A percentile compares a stretch with the other conserved stretches of the same genome.
Evolutionary conservation across 2,888 invertebrate species (phyloP).

Genomic region (Junonia oenone): DNA sequence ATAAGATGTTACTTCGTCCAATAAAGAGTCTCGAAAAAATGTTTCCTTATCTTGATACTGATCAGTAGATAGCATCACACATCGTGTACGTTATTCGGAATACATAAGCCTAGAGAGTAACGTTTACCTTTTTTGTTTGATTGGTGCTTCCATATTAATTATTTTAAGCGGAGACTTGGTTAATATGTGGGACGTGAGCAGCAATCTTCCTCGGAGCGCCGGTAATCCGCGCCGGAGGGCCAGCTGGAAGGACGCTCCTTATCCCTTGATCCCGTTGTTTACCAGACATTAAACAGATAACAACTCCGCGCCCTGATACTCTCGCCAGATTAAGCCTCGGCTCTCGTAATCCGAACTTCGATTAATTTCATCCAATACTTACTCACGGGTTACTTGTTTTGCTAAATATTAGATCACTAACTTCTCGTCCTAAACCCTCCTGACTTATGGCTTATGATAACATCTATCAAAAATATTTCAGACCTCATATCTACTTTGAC

Average conservation of each 20-base stretch:
- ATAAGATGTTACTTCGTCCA: not conserved
- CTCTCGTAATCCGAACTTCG: constrained; percentile 75
- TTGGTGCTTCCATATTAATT: constrained; percentile 16
- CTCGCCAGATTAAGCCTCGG: constrained; percentile 72
- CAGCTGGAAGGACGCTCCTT: constrained; percentile 76
- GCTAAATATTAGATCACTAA: constrained; percentile 31
- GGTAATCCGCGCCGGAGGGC: constrained; percentile 75
- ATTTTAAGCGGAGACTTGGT: constrained; percentile 26
- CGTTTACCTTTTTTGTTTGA: not conserved
- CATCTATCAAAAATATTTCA: not conserved
- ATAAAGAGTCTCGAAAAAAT: not conserved
- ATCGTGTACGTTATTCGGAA: not conserved
- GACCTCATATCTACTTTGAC: too few relatives aligned
- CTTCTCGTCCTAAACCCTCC: constrained; percentile 3
- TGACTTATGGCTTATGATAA: not conserved
- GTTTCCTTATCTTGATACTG: not conserved
- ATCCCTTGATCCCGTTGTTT: constrained; percentile 80
- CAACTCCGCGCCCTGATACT: constrained; percentile 77
- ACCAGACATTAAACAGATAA: constrained; percentile 81
- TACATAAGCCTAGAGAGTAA: not conserved
- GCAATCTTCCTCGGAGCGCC: constrained; percentile 62
- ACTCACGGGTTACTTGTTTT: constrained; percentile 49
- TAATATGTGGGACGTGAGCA: constrained; percentile 51
- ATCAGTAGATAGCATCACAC: not conserved
- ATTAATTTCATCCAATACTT: constrained; percentile 78